Evolutionary conservation across 2,888 invertebrate species (phyloP), one percentile per base, ranked within the genome.

Genomic region (Euplagia quadripunctaria): DNA sequence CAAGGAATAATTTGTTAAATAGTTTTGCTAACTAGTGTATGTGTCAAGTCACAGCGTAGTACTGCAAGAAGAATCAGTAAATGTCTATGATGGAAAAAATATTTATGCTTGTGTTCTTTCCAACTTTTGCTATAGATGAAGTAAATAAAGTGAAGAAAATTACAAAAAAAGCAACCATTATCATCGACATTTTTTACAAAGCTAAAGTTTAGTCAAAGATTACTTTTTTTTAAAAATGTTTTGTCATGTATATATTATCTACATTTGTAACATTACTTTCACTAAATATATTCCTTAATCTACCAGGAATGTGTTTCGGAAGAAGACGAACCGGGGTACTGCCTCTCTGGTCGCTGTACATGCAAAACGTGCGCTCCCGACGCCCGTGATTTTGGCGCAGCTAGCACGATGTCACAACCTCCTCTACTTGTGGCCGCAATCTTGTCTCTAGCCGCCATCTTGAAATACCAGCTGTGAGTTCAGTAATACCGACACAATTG

Each of bases 231-330:
- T 3, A 6, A 46, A 6, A 46, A 31, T 31, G 31, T 4, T 11
- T 58, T 58, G 3, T 0, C 58, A 11, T 20, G 12, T 12, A 20
- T 17, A 58, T 4, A 58, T 58, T 11, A 0, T 20, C 61, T 14
- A 12, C 6, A 61, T 4, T 31, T 31, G 20, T 31, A 0, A 61
- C 31, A 31, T 61, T 11, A 11, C 20, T 12, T 58, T 58, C 9
- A 58, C 20, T 31, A 14, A 61, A 31, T 14, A 31, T 2, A 61
- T 14, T 9, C 7, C 4, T 49, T 31, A 14, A 55, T 69, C 61
- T 31, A 20, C 11, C 86, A 96, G 96, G 96, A 96, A 89, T 96
- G 96, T 73, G 93, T 95, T 1, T 94, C 93, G 1, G 96, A 96
- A 76, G 94, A 94, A 78, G 91, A 94, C 64, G 94, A 95, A 76